These are phyloP conservation scores for Acromyrmex heyeri DNA, from an alignment of 1,140 invertebrate species.

Conservation along the genomic window DNA sequence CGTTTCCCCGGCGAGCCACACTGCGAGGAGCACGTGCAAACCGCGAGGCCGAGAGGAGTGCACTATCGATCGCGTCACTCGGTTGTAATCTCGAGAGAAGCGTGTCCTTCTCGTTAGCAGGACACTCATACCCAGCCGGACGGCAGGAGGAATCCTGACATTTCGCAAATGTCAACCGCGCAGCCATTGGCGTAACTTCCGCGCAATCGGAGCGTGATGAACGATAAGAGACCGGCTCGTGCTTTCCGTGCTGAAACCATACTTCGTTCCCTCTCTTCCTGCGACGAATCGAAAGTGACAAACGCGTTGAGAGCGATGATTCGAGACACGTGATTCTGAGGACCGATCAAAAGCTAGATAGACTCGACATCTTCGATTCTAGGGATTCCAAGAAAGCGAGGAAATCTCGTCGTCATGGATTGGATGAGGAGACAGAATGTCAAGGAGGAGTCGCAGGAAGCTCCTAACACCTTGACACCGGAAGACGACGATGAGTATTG, in stretches of 20 bases:
- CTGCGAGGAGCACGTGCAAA: conserved; percentile 20
- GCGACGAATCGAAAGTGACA: conserved; percentile 21
- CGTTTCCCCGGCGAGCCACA: neutral
- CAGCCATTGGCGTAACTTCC: conserved; percentile 26
- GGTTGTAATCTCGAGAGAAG: conserved; percentile 33
- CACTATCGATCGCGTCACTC: conserved; percentile 56
- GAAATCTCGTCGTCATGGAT: conserved; percentile 75
- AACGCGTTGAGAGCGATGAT: conserved; percentile 21
- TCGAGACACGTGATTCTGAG: conserved; percentile 67
- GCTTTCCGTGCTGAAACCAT: neutral
- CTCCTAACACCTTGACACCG: conserved; percentile 73
- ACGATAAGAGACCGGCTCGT: conserved; percentile 52
- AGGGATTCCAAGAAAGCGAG: neutral
- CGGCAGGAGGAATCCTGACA: conserved; percentile 64
- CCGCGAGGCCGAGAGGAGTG: conserved; percentile 36
- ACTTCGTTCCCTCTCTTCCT: neutral
- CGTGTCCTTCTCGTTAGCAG: conserved; percentile 58
- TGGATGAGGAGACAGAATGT: conserved; percentile 80
- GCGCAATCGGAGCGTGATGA: conserved; percentile 66
- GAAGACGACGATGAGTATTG: conserved; percentile 82
- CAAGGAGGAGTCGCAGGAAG: conserved; percentile 79
- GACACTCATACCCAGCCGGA: conserved; percentile 44
- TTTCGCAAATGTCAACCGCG: conserved; percentile 76
- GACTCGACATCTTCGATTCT: neutral
- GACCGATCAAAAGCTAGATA: neutral